Percentiles rank a stretch among this genome's conserved stretches.
These are phyloP conservation scores for Eristalis arbustorum DNA, from an alignment of 2,888 invertebrate species.

Conservation along the genomic window DNA sequence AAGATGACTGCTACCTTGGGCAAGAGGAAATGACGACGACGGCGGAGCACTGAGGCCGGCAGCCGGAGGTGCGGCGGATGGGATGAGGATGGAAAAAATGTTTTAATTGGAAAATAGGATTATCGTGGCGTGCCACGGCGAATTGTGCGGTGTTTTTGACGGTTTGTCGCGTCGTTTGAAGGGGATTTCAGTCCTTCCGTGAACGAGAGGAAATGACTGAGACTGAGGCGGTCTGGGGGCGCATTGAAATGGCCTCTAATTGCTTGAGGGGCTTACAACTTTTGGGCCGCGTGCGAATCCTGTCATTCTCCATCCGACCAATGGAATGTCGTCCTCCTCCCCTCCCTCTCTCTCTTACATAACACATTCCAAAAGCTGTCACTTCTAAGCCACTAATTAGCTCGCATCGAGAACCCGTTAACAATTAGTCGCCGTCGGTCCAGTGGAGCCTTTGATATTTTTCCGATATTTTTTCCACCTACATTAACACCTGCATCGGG, in stretches of 20 bases:
- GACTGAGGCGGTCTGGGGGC: not conserved
- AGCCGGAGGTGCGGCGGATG: not conserved
- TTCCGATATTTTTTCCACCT: not conserved
- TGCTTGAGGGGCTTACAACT: not conserved
- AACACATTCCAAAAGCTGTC: not conserved
- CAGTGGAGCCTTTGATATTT: not conserved
- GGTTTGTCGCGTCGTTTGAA: not conserved
- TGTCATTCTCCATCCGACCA: not conserved
- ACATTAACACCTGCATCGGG: not conserved
- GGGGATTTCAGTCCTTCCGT: not conserved
- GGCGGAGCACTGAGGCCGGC: too few relatives aligned
- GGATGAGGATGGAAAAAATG: slow-evolving; percentile 2
- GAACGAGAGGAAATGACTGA: not conserved
- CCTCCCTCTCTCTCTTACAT: not conserved
- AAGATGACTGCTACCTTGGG: slow-evolving; percentile 3
- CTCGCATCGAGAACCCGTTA: not conserved
- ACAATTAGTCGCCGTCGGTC: not conserved
- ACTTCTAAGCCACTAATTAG: not conserved
- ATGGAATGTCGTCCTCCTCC: not conserved
- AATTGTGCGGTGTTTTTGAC: slow-evolving; percentile 6
- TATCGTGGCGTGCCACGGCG: not conserved
- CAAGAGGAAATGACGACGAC: not conserved
- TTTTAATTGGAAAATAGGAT: slow-evolving; percentile 51
- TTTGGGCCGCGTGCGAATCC: too few relatives aligned
- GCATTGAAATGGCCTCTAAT: not conserved